Percentiles rank a stretch among this genome's conserved stretches.
Conservation (phyloP, 2,888 invertebrate species). For the Eubasilissa splendida region DNA sequence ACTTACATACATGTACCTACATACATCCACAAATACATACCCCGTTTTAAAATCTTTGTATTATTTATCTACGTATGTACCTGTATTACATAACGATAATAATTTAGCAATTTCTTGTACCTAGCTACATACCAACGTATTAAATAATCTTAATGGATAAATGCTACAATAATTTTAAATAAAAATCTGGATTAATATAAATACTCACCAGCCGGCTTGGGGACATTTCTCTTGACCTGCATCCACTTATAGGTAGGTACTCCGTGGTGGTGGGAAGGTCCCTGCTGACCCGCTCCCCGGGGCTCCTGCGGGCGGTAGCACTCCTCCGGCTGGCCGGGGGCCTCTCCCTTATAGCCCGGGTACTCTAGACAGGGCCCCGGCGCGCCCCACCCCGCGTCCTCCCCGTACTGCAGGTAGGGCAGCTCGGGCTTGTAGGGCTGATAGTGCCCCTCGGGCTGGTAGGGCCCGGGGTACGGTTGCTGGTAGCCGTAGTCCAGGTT, state of each 20-base stretch:
- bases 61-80: too few species aligned
- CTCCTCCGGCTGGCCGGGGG: slow-evolving; percentile 65
- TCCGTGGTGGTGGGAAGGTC: slow-evolving; percentile 67
- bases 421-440: slow-evolving; percentile 68
- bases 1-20: too few species aligned
- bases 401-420: slow-evolving; percentile 59
- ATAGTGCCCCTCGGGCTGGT: slow-evolving; percentile 72
- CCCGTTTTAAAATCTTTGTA: too few species aligned
- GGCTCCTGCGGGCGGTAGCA: slow-evolving; percentile 61
- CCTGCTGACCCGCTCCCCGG: slow-evolving; percentile 57
- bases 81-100: too few species aligned
- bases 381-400: slow-evolving; percentile 62
- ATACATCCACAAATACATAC: too few species aligned
- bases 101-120: too few species aligned
- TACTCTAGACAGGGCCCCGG: slow-evolving; percentile 75
- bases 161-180: background rate
- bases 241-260: slow-evolving; percentile 98
- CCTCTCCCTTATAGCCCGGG: slow-evolving; percentile 67
- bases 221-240: slow-evolving; percentile 97
- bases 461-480: slow-evolving; percentile 69
- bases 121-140: too few species aligned
- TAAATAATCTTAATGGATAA: background rate
- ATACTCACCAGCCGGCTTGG: slow-evolving; percentile 90
- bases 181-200: background rate
- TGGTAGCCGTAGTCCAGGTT: slow-evolving; percentile 83